Evolutionary conservation across 2,113 vertebrate genomes (phyloP), one percentile per base, ranked within the genome.

Genomic region (Oreochromis spilurus): DNA sequence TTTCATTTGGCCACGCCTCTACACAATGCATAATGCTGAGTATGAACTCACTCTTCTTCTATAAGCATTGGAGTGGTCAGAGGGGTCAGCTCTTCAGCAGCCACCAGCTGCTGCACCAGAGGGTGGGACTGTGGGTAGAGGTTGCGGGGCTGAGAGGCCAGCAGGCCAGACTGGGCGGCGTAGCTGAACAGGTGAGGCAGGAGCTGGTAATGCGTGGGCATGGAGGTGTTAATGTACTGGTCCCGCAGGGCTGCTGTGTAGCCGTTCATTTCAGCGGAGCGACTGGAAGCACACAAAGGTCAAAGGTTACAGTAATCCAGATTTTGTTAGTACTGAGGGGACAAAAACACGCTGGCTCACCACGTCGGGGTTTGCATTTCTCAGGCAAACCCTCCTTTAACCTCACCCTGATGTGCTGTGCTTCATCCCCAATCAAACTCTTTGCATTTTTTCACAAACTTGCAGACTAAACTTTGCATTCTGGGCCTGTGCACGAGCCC

Each of bases 101-200:
- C 97, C 90, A 99, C 95, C 85, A 99, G 93, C 95, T 99, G 99
- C 92, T 97, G 96, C 94, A 99, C 97, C 55, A 99, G 95, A 4
- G 97, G 96, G 88, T 98, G 98, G 2, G 97, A 98, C 96, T 99
- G 99, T 4, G 98, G 97, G 89, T 99, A 98, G 58, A 99, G 96
- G 93, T 96, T 97, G 84, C 98, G 97, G 0, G 98, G 78, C 94
- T 97, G 98, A 2, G 97, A 96, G 75, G 97, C 97, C 95, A 98
- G 89, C 94, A 99, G 96, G 72, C 97, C 97, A 0, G 97, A 97
- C 94, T 98, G 98, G 54, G 97, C 95, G 0, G 98, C 96, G 34
- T 98, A 99, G 95, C 96, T 97, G 84, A 99, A 98, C 94, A 99
- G 97, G 96, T 99, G 98, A 84, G 99, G 98, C 91, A 99, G 96